Base-by-base conservation (phyloP, 2,113 vertebrate species). In the Genyomyrus donnyi region DNA sequence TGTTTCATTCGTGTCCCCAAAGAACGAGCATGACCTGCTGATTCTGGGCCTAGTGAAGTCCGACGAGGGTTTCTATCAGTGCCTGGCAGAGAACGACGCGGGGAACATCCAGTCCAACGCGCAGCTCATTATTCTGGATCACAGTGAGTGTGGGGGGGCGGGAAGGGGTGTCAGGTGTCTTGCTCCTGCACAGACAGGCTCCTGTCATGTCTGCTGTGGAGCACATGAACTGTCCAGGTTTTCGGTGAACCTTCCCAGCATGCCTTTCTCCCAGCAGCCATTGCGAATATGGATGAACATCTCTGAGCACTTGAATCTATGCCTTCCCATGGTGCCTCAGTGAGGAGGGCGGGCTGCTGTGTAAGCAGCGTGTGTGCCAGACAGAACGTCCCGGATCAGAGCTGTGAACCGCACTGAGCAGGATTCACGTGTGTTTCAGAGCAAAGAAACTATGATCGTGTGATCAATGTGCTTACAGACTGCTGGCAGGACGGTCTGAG, bases 61-160 rank as follows among this genome's bases (percentile, higher is more conserved):
- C 3, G 98, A 99, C 58, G 98, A 99, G 95, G 98, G 98, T 91
- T 99, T 98, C 95, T 99, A 99, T 94, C 98, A 99, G 89, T 99
- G 98, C 93, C 96, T 99, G 90, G 97, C 98, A 0, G 98, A 99
- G 94, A 99, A 98, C 1, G 98, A 99, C 91, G 97, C 94, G 24
- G 98, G 98, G 80, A 99, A 99, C 93, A 94, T 96, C 45, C 98
- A 99, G 91, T 96, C 98, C 90, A 97, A 97, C 91, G 98, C 98
- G 84, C 98, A 99, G 91, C 96, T 99, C 93, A 97, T 99, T 94
- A 98, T 99, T 91, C 94, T 99, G 89, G 97, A 99, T 89, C 97
- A 97, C 93, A 98, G 98, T 99, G 97, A 95, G 97, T 48, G 10
- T 24, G 85, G 27, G 49, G 3, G n/a, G 84, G 45, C 7, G 24